Percentiles rank a stretch among this genome's conserved stretches.
phyloP scores from a whole-genome alignment of 2,113 vertebrate species.

The Erythrolamprus reginae region DNA sequence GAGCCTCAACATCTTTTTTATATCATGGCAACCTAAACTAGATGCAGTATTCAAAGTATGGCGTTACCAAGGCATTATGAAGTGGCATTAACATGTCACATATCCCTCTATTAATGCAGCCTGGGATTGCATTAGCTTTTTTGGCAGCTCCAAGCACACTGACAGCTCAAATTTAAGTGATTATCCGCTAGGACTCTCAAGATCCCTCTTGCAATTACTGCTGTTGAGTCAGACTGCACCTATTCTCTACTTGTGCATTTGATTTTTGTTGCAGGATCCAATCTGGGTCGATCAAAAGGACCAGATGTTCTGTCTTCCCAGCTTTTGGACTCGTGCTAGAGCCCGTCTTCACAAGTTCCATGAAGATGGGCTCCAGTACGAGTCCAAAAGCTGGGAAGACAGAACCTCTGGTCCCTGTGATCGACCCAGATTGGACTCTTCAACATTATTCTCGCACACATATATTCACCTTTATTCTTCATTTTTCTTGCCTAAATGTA shows the following conservation, averaged over 20 bases:
- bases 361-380: too few relatives aligned
- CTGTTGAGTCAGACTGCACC: background rate
- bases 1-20: background rate
- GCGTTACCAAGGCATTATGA: background rate
- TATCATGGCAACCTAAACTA: background rate
- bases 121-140: background rate
- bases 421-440: too few relatives aligned
- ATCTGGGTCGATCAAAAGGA: too few relatives aligned
- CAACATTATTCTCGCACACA: too few relatives aligned
- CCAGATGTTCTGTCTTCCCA: too few relatives aligned
- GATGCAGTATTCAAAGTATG: background rate
- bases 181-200: background rate
- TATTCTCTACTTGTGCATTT: background rate
- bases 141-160: background rate
- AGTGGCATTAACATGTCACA: background rate
- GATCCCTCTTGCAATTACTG: background rate
- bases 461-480: too few relatives aligned
- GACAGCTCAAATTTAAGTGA: background rate
- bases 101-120: background rate
- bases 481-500: background rate
- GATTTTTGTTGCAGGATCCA: background rate
- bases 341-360: too few relatives aligned
- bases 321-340: too few relatives aligned
- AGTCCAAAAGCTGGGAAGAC: too few relatives aligned
- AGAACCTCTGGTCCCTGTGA: too few relatives aligned